Evolutionary conservation across 2,888 invertebrate species (phyloP), one percentile per base, ranked within the genome.

Genomic region (Arge pagana): DNA sequence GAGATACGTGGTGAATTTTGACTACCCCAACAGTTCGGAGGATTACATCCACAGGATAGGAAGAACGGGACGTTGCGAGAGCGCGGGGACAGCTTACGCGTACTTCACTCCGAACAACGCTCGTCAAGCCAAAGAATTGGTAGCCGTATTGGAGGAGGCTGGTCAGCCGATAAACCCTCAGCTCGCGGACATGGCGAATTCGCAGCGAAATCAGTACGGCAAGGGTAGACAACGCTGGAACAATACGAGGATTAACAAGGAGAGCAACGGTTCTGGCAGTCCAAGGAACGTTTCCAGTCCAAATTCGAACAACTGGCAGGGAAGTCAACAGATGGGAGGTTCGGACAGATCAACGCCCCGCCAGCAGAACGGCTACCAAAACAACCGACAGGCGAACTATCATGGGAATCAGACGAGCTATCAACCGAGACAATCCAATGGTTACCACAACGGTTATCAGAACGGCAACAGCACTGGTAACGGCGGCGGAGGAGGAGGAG

Each of bases 21-120:
- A 98, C 79, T 98, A 96, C 77, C 97, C 98, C 0, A 94, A 93
- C 74, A 94, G 94, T 50, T 94, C 95, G 10, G 98, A 98, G 78
- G 97, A 98, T 78, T 98, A 98, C 74, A 95, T 98, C 57, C 97
- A 98, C 77, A 86, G 97, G 64, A 98, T 98, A 80, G 84, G 91
- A 50, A 87, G 96, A 62, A 96, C 96, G 15, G 95, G 96, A 6
- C 87, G 97, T 60, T 92, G 93, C 66, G 91, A 93, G 70, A 93
- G 93, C 71, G 87, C 90, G 26, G 94, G 96, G 41, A 97, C 96
- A 4, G 96, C 97, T 0, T 97, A 96, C 77, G 96, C 97, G 3
- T 96, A 96, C 79, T 97, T 98, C 78, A 96, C 97, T 0, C 86
- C 88, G 8, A 87, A 88, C 56, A 96, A 98, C 76, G 87, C 88